phyloP scores from a whole-genome alignment of 2,797 vertebrate genomes.

The Myiothlypis chrysogaster region DNA sequence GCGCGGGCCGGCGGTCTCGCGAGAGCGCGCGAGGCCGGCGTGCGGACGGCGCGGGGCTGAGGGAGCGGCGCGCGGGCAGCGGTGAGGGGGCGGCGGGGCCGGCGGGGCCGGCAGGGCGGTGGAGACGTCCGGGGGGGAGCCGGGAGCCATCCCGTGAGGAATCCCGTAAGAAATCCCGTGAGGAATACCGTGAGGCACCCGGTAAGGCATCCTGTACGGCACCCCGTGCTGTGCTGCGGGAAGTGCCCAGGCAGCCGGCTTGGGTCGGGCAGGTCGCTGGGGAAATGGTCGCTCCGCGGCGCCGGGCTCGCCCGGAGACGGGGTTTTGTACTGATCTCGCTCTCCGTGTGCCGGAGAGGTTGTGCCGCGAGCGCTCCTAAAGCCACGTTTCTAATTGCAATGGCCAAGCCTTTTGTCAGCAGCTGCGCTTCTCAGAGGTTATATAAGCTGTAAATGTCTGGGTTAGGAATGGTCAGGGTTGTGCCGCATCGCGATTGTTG shows the following conservation, averaged over 20 bases:
- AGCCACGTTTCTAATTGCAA: not conserved
- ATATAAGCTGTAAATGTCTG: rapidly evolving
- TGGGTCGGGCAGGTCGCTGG: not conserved
- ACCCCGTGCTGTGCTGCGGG: not conserved
- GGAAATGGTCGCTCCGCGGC: not conserved
- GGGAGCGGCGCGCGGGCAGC: not conserved
- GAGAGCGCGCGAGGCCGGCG: not conserved
- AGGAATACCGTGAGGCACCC: not conserved
- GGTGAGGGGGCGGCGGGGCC: not conserved
- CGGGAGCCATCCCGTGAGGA: not conserved
- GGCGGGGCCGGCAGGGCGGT: not conserved
- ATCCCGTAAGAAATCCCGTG: not conserved
- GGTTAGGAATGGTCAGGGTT: not conserved
- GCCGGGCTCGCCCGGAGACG: not conserved
- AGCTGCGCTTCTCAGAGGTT: not conserved
- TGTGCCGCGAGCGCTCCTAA: not conserved
- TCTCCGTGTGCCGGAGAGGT: not conserved
- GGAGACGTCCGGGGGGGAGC: not conserved
- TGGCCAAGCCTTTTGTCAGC: not conserved
- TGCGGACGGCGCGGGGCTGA: not conserved
- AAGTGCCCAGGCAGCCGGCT: not conserved
- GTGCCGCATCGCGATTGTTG: not conserved
- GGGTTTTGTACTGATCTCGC: not conserved
- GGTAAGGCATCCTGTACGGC: rapidly evolving
- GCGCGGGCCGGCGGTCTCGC: not conserved